These are phyloP conservation scores for Corythornis leucogaster DNA, from an alignment of 2,797 vertebrate genomes.

Conservation along the genomic window DNA sequence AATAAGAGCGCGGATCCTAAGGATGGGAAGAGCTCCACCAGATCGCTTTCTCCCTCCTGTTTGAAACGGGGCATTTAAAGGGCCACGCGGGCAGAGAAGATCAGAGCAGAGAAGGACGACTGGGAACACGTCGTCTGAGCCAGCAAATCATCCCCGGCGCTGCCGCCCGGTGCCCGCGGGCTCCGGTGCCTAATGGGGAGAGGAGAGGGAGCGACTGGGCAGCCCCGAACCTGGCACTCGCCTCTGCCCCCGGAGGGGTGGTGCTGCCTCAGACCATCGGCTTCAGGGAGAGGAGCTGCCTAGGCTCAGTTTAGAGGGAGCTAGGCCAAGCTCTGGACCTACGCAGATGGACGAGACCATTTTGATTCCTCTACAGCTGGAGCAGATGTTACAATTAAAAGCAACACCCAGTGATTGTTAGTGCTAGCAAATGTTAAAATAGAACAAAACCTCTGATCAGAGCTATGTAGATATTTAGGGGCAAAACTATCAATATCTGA, in stretches of 20 bases:
- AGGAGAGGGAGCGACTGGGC: not conserved
- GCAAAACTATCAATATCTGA: not conserved
- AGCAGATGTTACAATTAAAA: not conserved
- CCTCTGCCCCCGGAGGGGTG: not conserved
- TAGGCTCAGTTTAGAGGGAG: not conserved
- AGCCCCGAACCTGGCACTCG: not conserved
- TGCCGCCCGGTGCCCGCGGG: not conserved
- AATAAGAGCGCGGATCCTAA: not conserved
- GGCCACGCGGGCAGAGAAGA: constrained; percentile 2
- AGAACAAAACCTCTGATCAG: not conserved
- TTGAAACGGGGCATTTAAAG: constrained; percentile 51
- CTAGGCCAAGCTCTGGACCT: not conserved
- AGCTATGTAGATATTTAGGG: not conserved
- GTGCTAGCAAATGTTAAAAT: not conserved
- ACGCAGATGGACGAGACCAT: rapidly evolving
- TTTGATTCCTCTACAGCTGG: not conserved
- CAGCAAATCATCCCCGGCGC: not conserved
- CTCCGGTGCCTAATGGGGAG: not conserved
- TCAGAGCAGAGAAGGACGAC: not conserved
- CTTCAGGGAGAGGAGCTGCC: not conserved
- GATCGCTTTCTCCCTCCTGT: not conserved
- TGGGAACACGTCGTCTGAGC: not conserved
- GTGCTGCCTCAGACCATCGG: not conserved
- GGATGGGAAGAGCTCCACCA: not conserved
- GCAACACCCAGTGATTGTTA: not conserved